Percentiles rank a stretch among this genome's conserved stretches.
phyloP scores from a whole-genome alignment of 1,140 invertebrate species.

The Saccostrea echinata region DNA sequence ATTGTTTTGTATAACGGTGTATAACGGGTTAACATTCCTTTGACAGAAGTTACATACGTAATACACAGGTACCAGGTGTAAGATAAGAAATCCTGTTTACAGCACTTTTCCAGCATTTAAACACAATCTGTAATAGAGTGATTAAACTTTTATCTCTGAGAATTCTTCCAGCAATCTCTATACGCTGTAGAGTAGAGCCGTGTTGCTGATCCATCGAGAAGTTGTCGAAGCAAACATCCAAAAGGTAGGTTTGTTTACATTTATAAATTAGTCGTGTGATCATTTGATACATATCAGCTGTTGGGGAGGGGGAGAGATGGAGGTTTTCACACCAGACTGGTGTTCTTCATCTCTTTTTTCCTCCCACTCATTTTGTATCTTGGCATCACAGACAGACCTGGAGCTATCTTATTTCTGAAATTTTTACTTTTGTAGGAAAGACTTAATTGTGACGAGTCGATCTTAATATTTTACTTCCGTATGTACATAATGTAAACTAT shows the following conservation, averaged over 20 bases:
- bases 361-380: no score
- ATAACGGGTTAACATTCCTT: slow-evolving; percentile 25
- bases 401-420: no score
- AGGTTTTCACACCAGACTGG: not conserved
- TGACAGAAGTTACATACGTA: slow-evolving; percentile 8
- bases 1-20: not conserved
- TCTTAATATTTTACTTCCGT: no score
- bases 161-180: not conserved
- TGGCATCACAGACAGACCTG: no score
- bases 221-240: not conserved
- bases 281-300: not conserved
- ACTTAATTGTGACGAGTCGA: no score
- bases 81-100: slow-evolving; percentile 18
- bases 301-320: not conserved
- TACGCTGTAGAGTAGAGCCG: not conserved
- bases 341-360: no score
- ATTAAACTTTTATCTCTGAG: slow-evolving; percentile 12
- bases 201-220: not conserved
- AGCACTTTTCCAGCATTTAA: slow-evolving; percentile 33
- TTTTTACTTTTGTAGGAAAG: no score
- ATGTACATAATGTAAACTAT: no score
- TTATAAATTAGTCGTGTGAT: not conserved
- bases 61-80: slow-evolving; percentile 5
- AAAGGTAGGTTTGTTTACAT: not conserved
- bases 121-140: not conserved